Evolutionary conservation across 1,140 invertebrate species (phyloP), one percentile per base, ranked within the genome.

Genomic region (Ceratina calcarata): DNA sequence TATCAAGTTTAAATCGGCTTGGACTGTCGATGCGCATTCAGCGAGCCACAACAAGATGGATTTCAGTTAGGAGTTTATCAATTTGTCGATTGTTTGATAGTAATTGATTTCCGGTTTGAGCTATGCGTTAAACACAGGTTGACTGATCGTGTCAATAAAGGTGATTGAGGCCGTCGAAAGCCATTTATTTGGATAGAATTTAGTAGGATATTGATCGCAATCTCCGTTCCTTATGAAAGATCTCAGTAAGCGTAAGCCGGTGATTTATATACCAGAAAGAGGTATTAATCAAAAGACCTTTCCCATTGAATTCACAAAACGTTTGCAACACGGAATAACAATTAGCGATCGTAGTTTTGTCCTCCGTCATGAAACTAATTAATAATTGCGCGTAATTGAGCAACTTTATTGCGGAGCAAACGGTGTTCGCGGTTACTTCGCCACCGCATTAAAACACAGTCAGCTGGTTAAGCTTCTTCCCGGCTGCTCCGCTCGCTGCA

Each of bases 1-100:
- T 20, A n/a, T 8, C 15, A 15, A 8, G 32, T 67, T 57, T 37
- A 10, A 75, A 37, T 57, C n/a, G 24, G 57, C 6, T 22, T 18
- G 12, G 1, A 67, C n/a, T 15, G 12, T 24, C 16, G 6, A 3
- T 37, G 16, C 18, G 16, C 13, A 15, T n/a, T 10, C 6, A 8
- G 0, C 8, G 12, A 20, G 12, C 32, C 27, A 13, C 3, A 60
- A 51, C 37, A 67, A 27, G 13, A 55, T 22, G 4, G 32, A 69
- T 68, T 60, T 20, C 32, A 18, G 13, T 37, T 76, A 68, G 37
- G 22, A 60, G 22, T 76, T 69, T 51, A 76, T 68, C 37, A 68
- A 76, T 68, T 68, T 37, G 37, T n/a, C 37, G 16, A 58, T 32
- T 57, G 32, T n/a, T 22, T 12, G 65, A 69, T 60, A 13, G 37